Base-by-base conservation (phyloP, 1,140 invertebrate genomes). In the Hycleus cichorii region DNA sequence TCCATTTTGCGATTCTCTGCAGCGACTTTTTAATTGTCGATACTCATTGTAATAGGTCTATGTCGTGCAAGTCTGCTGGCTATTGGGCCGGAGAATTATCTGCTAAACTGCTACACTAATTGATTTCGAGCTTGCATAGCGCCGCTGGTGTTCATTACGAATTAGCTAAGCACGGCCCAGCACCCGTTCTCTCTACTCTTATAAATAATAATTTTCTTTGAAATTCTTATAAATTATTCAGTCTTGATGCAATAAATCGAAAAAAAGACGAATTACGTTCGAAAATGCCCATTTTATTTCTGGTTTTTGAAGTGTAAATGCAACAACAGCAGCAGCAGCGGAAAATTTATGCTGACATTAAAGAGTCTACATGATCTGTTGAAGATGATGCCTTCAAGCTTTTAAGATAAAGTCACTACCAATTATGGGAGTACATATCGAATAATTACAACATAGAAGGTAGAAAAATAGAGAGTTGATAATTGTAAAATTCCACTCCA, bases 31-130 rank as follows among this genome's bases (percentile, higher is more conserved):
- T 32, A 32, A 32, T 32, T 32, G 32, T 32, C 7, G 32, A 32
- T 7, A 32, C 2, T 7, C 2, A 32, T 32, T 32, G 32, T 4
- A n/a, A n/a, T n/a, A n/a, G n/a, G n/a, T n/a, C n/a, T n/a, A 32
- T 32, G 27, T 32, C 27, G 27, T 32, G 27, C 27, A 32, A 7
- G 27, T 32, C 32, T 7, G 32, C 32, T 7, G 32, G 32, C 32
- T 55, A 26, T 46, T 55, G 32, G 52, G 18, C 47, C 45, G 57
- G 60, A 59, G 60, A 62, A 64, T 64, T 64, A 64, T 64, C 60
- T 64, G 60, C 59, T 64, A 64, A 64, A 64, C 63, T 64, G 56
- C 47, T 59, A 51, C 51, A 57, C 60, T 64, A 64, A 64, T 64
- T 64, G 63, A 64, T 64, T 64, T 50, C 58, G 47, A 57, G 53